Conservation (phyloP, 2,797 vertebrate species). For the Manis crassicaudata region DNA sequence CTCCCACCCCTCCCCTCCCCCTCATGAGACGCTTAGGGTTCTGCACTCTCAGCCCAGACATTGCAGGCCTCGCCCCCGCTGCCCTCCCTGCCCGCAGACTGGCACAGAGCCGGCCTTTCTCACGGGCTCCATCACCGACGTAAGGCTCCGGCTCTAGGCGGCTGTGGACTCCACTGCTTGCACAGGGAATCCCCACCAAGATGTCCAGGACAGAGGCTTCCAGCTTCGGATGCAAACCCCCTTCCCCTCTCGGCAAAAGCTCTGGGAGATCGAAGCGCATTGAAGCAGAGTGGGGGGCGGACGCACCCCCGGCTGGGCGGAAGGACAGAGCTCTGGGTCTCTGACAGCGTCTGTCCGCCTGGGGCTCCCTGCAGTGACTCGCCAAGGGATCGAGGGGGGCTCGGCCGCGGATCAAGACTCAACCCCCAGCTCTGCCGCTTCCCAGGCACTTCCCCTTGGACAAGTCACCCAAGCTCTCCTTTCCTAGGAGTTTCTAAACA, state of each 20-base stretch:
- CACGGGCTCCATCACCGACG: background rate
- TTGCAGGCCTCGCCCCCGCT: background rate
- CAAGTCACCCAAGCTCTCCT: background rate
- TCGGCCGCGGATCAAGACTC: background rate
- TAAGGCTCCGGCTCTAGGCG: background rate
- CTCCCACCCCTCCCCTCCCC: background rate
- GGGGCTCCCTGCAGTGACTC: no score
- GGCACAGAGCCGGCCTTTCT: background rate
- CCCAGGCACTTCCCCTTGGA: background rate
- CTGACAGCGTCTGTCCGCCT: background rate
- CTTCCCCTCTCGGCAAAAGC: background rate
- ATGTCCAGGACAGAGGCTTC: background rate
- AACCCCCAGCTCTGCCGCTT: background rate
- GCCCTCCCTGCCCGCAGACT: accelerated
- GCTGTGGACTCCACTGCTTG: background rate
- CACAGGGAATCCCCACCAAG: background rate
- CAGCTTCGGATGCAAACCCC: background rate
- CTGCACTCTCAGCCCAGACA: background rate
- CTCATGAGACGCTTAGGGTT: background rate
- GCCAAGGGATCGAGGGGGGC: no score
- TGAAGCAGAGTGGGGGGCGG: background rate
- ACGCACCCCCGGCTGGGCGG: no score
- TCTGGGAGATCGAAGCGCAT: background rate
- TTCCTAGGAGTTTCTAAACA: background rate
- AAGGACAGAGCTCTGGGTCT: background rate